Percentiles rank a stretch among this genome's conserved stretches.
Evolutionary conservation across 1,140 invertebrate genomes (phyloP).

Genomic region (Chrysomallon squamiferum): DNA sequence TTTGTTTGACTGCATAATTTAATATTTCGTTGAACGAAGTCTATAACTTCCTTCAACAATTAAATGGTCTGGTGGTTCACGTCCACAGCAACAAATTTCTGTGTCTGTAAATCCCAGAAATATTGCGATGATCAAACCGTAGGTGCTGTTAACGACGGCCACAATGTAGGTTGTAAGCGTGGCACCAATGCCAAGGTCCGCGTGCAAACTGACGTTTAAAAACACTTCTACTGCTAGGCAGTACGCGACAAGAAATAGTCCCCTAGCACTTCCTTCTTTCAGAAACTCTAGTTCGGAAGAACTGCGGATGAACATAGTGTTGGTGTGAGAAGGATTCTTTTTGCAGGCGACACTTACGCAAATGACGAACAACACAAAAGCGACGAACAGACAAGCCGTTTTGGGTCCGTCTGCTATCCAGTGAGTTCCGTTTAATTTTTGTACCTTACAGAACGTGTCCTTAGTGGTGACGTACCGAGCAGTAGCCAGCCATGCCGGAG

Average conservation of each 20-base stretch:
- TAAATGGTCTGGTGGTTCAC: too few species aligned
- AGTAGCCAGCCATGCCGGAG: neutral
- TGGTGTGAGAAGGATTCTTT: neutral
- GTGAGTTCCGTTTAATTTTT: neutral
- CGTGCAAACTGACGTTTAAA: neutral
- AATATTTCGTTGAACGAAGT: too few species aligned
- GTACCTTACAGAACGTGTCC: neutral
- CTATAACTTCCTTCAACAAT: too few species aligned
- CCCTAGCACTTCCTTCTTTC: neutral
- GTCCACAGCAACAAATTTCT: neutral
- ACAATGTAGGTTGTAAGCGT: neutral
- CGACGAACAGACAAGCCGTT: too few species aligned
- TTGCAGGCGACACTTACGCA: neutral
- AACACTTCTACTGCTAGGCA: neutral
- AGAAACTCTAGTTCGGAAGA: neutral
- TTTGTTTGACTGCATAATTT: too few species aligned
- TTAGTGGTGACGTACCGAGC: neutral
- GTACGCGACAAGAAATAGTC: neutral
- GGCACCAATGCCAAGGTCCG: neutral
- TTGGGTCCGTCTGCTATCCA: neutral
- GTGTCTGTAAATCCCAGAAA: neutral
- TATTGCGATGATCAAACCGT: neutral
- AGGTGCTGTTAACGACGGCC: neutral
- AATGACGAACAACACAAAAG: neutral
- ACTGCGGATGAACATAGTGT: neutral